Base-by-base conservation (phyloP, 1,140 invertebrate genomes). In the Sinonovacula constricta region DNA sequence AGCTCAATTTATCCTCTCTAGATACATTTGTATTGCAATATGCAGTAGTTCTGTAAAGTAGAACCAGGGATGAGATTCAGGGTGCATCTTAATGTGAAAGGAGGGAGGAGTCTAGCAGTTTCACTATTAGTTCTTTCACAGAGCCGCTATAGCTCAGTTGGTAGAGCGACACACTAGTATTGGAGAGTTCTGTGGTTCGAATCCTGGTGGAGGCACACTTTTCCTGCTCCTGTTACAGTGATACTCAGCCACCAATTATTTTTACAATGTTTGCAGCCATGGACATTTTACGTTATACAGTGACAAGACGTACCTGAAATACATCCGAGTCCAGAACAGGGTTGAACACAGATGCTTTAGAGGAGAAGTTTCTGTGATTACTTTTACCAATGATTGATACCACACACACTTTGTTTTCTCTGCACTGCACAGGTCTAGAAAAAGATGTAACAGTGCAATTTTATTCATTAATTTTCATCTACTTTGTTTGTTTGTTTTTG, bases 351-450 rank as follows among this genome's bases (percentile, higher is more conserved):
- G 92, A 91, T 12, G 93, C 92, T 90, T 95, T 95, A 81, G 93
- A 93, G 80, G 93, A 91, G 82, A 92, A 92, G 7, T 92, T 87
- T 79, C 91, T 90, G 66, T 93, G 91, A 5, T 92, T 88, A 72
- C 93, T 93, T 89, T 95, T 95, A 1, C 95, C 95, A 89, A 95
- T 92, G 31, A 95, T 91, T 1, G 94, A 93, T 22, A 95, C 92
- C 39, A 95, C 90, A 71, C 94, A 92, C 24, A 94, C 92, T 80
- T 91, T 90, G 31, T 89, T 66, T 10, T 87, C 80, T 71, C 76
- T 84, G 54, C 69, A 56, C 22, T 77, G 60, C 39, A 81, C 33
- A 28, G 68, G 67, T 2, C 86, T 87, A 80, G 49, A 85, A 80
- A 45, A 45, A 45, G 18, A 45, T 45, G 39, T 18, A 45, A 7